phyloP scores from a whole-genome alignment of 2,888 invertebrate genomes.

The Holacanthella duospinosa region DNA sequence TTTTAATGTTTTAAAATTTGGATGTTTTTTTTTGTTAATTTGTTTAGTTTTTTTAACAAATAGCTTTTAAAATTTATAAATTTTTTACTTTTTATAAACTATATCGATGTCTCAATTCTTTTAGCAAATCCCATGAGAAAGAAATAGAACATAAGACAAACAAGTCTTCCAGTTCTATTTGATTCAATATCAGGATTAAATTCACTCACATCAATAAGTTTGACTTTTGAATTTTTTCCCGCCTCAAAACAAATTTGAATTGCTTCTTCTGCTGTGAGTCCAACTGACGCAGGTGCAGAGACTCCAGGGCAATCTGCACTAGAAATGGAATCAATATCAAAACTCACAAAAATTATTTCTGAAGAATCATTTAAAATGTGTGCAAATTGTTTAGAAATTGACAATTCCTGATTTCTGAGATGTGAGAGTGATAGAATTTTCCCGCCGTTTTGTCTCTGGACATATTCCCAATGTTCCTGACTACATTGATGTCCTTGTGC shows the following conservation, averaged over 20 bases:
- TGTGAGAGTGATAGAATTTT: not conserved
- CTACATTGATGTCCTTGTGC: not conserved
- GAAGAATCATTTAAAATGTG: not conserved
- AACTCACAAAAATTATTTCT: not conserved
- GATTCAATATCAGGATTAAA: not conserved
- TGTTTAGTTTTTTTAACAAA: too few relatives aligned
- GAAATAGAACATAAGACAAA: not conserved
- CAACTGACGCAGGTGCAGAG: not conserved
- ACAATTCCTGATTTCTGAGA: not conserved
- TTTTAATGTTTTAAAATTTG: too few relatives aligned
- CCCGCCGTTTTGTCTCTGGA: not conserved
- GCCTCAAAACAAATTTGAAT: not conserved
- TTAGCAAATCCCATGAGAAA: not conserved
- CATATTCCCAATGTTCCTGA: not conserved
- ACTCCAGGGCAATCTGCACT: constrained; percentile 1
- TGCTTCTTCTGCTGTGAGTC: not conserved
- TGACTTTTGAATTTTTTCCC: not conserved
- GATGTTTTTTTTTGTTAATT: too few relatives aligned
- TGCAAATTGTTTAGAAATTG: not conserved
- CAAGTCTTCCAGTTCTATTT: not conserved
- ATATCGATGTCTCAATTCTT: too few relatives aligned
- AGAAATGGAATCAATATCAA: not conserved
- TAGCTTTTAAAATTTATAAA: too few relatives aligned
- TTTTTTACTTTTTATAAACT: too few relatives aligned
- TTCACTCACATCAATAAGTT: not conserved